Evolutionary conservation across 2,113 vertebrate species (phyloP), one percentile per base, ranked within the genome.

Genomic region (Alethe castanea): DNA sequence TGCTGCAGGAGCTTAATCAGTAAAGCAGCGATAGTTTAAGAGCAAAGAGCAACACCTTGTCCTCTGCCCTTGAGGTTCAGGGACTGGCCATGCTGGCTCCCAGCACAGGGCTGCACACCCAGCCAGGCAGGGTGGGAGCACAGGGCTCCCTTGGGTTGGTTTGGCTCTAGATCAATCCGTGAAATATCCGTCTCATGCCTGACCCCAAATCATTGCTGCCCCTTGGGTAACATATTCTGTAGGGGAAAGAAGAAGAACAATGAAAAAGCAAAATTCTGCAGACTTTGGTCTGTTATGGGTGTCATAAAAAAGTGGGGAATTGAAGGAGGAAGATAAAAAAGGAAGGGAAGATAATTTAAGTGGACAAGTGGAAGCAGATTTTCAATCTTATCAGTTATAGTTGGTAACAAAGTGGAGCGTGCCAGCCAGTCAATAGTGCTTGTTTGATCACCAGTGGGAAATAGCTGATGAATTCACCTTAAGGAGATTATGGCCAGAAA

Each of bases 331-430:
- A 52, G 45, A 38, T 31, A 16, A 71, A 92, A 86, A 59, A 57
- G 59, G 83, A 92, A 66, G 15, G 42, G 44, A 50, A 54, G 50
- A 13, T 45, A 67, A 81, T 54, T 38, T 8, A 47, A 47, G 33
- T 10, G 60, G 73, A 57, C 40, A 73, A 61, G 45, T 33, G 80
- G 74, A 48, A 77, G 31, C 28, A 67, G 52, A 38, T 79, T 81
- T 71, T 35, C 5, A 62, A 9, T 20, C 29, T 31, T 29, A 65
- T 11, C 54, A 23, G 65, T 53, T 47, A 33, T 2, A 33, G 14
- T 3, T n/a, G 33, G 17, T 42, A 74, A 54, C 1, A 2, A 42
- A 53, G 77, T 4, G 13, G 81, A 52, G 19, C 0, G 0, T 38
- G 42, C 38, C 35, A 42, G 4, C 19, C 81, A 35, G 42, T 44